phyloP scores from a whole-genome alignment of 2,113 vertebrate genomes.

The Oceanites oceanicus region DNA sequence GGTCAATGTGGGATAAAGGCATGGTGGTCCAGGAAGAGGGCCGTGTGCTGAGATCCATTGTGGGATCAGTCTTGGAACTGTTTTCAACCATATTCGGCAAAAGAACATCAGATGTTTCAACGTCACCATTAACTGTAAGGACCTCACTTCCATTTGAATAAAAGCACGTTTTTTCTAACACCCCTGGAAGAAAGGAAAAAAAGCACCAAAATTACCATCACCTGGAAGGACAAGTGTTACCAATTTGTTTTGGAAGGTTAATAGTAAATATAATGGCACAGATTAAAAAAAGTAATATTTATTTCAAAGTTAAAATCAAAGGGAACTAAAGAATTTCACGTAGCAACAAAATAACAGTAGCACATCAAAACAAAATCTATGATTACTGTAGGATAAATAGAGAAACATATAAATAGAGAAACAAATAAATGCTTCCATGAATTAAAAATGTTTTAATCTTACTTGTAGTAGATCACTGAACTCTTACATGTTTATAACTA shows the following conservation, averaged over 20 bases:
- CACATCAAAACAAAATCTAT: not conserved
- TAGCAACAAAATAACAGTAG: not conserved
- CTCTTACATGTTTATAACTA: not conserved
- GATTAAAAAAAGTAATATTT: not conserved
- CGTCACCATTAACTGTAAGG: conserved; percentile 53
- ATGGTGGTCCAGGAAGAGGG: conserved; percentile 27
- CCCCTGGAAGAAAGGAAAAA: conserved; percentile 67
- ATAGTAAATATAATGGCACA: not conserved
- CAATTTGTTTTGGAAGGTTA: not conserved
- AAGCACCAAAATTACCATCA: not conserved
- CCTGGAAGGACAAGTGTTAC: not conserved
- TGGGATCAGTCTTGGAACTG: not conserved
- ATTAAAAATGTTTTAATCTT: not conserved
- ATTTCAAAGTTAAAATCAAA: not conserved
- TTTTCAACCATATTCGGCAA: conserved; percentile 30
- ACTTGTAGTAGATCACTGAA: not conserved
- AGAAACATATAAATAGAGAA: not conserved
- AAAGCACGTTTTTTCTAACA: conserved; percentile 76
- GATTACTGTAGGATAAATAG: not conserved
- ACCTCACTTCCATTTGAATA: conserved; percentile 72
- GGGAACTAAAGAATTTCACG: not conserved
- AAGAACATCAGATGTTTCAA: conserved; percentile 31
- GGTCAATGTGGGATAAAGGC: conserved; percentile 23
- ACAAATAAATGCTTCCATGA: not conserved
- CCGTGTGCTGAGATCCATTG: not conserved